phyloP scores from a whole-genome alignment of 2,113 vertebrate species.

The Laticauda laticaudata region DNA sequence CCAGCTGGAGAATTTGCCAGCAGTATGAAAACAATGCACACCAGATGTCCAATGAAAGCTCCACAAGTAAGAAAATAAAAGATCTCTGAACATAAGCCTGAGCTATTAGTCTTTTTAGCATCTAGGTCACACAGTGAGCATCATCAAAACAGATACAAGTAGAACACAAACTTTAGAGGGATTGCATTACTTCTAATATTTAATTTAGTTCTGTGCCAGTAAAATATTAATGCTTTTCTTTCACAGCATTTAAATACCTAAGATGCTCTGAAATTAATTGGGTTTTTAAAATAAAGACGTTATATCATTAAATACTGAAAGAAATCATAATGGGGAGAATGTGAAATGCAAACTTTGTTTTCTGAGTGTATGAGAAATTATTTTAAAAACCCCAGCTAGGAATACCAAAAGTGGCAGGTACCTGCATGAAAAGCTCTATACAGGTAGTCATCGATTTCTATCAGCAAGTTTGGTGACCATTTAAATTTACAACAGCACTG shows the following conservation, averaged over 20 bases:
- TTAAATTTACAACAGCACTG: neutral
- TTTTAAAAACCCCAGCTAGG: neutral
- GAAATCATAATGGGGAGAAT: neutral
- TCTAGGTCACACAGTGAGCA: constrained; percentile 44
- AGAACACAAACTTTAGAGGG: constrained; percentile 20
- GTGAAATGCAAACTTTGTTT: neutral
- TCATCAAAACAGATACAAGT: neutral
- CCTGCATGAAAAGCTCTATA: neutral
- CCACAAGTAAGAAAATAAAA: constrained; percentile 55
- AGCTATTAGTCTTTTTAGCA: constrained; percentile 43
- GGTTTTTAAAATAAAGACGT: neutral
- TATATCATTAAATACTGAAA: neutral
- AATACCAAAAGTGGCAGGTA: neutral
- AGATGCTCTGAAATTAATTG: neutral
- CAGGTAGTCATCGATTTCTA: neutral
- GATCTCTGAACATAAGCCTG: constrained; percentile 41
- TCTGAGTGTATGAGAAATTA: neutral
- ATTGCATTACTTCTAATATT: constrained; percentile 2
- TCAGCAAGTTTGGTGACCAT: neutral
- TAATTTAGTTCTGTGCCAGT: constrained; percentile 3
- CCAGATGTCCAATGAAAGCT: constrained; percentile 71
- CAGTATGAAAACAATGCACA: constrained; percentile 72
- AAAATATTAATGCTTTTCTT: neutral
- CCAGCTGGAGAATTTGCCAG: constrained; percentile 71
- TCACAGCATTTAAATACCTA: too few relatives aligned